phyloP scores from a whole-genome alignment of 2,797 vertebrate species.

The Sebastes cheni region DNA sequence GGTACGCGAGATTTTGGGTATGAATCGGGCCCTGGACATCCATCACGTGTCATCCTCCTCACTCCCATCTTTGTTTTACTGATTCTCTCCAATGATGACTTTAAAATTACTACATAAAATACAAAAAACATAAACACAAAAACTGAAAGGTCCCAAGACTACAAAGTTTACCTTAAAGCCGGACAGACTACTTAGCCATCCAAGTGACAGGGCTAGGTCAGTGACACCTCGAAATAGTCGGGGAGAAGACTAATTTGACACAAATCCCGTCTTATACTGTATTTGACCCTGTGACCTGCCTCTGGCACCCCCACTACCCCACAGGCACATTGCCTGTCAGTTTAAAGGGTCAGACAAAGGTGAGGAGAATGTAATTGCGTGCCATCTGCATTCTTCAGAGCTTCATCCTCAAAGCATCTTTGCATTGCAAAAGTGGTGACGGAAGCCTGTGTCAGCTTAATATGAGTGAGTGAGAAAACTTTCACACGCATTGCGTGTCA shows the following conservation, averaged over 20 bases:
- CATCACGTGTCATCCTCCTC: neutral
- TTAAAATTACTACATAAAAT: neutral
- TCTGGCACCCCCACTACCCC: conserved; percentile 67
- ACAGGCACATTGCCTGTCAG: conserved; percentile 75
- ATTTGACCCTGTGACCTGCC: conserved; percentile 70
- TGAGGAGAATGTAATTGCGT: conserved; percentile 72
- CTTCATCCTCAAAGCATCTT: conserved; percentile 68
- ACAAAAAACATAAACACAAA: neutral
- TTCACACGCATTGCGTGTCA: conserved; percentile 36
- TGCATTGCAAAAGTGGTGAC: conserved; percentile 61
- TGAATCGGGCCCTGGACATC: neutral
- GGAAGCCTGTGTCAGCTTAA: conserved; percentile 37
- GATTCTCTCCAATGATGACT: neutral
- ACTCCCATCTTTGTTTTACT: neutral
- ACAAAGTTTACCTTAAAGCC: neutral
- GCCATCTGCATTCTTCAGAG: conserved; percentile 73
- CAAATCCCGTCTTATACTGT: conserved; percentile 78
- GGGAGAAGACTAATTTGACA: conserved; percentile 78
- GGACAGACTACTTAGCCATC: conserved; percentile 7
- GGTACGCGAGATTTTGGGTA: neutral
- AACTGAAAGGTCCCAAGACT: neutral
- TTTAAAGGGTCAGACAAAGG: conserved; percentile 80
- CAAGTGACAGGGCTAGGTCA: conserved; percentile 27
- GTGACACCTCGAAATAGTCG: conserved; percentile 45
- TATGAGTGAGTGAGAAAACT: conserved; percentile 33